Percentiles rank a stretch among this genome's conserved stretches.
These are phyloP conservation scores for Stichopus horrens DNA, from an alignment of 53 echinoderm and acorn worm genomes.

Conservation along the genomic window DNA sequence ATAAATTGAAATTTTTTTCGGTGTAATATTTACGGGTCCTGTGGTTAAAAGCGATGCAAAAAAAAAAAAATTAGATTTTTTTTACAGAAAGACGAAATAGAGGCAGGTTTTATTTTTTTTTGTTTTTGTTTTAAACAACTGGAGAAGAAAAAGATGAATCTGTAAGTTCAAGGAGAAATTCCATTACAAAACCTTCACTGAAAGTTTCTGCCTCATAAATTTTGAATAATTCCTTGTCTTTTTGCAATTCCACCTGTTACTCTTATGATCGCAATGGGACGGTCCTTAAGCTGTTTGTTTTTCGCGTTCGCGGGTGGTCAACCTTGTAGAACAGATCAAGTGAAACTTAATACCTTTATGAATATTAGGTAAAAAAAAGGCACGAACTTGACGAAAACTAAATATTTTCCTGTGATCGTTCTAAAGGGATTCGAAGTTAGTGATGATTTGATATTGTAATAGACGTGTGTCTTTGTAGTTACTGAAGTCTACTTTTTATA, in stretches of 20 bases:
- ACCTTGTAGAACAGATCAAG: constrained; percentile 8
- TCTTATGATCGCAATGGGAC: constrained; percentile 34
- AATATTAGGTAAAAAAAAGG: not conserved
- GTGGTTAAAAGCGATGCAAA: too few species aligned
- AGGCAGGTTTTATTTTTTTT: too few species aligned
- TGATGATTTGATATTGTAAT: not conserved
- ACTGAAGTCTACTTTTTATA: constrained; percentile 4
- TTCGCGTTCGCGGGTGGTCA: constrained; percentile 11
- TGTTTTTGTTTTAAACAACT: not conserved
- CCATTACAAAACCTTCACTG: not conserved
- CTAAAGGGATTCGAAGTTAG: not conserved
- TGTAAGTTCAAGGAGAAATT: constrained; percentile 3
- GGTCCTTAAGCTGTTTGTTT: constrained; percentile 1
- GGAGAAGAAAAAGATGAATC: not conserved
- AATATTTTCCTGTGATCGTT: not conserved
- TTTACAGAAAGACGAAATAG: too few species aligned
- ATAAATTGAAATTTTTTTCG: not conserved
- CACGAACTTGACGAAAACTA: not conserved
- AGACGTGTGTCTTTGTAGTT: not conserved
- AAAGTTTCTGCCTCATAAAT: not conserved
- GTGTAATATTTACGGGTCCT: too few species aligned
- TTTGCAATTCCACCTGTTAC: constrained; percentile 16
- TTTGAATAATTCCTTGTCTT: constrained; percentile 2
- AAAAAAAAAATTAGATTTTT: too few species aligned
- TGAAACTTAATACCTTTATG: not conserved